These are phyloP conservation scores for Porphyrio hochstetteri DNA, from an alignment of 2,113 vertebrate genomes.

Conservation along the genomic window DNA sequence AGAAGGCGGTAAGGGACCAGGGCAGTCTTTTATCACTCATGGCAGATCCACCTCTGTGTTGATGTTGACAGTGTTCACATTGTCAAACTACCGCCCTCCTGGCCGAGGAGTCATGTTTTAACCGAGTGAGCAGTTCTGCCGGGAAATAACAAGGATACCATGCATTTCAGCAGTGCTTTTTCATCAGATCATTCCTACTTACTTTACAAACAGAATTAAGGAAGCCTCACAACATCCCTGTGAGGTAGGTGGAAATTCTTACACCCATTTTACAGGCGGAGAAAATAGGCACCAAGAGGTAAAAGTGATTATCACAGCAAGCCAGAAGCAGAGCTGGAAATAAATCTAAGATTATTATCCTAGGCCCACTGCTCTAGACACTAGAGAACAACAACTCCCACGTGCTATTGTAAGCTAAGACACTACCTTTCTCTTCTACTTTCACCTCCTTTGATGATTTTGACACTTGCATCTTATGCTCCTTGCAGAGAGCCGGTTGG, in stretches of 20 bases:
- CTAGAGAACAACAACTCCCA: slow-evolving; percentile 61
- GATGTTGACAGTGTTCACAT: not conserved
- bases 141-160: slow-evolving; percentile 63
- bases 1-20: not conserved
- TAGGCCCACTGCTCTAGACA: slow-evolving; percentile 51
- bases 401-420: slow-evolving; percentile 58
- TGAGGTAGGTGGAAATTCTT: slow-evolving; percentile 65
- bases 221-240: slow-evolving; percentile 62
- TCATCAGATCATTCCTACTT: slow-evolving; percentile 67
- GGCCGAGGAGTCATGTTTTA: not conserved
- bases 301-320: slow-evolving; percentile 56
- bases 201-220: slow-evolving; percentile 62
- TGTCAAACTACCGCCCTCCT: not conserved
- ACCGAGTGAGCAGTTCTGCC: slow-evolving; percentile 22
- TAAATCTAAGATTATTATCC: slow-evolving; percentile 48
- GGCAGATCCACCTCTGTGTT: not conserved
- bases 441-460: slow-evolving; percentile 37
- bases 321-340: slow-evolving; percentile 58
- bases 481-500: slow-evolving; percentile 30
- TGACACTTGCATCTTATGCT: slow-evolving; percentile 21
- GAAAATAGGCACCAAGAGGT: slow-evolving; percentile 59
- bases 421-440: slow-evolving; percentile 53
- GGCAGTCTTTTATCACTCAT: not conserved
- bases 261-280: slow-evolving; percentile 60
- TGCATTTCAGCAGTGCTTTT: slow-evolving; percentile 60